phyloP scores from a whole-genome alignment of 2,888 invertebrate species.

The Embidobia sp. region DNA sequence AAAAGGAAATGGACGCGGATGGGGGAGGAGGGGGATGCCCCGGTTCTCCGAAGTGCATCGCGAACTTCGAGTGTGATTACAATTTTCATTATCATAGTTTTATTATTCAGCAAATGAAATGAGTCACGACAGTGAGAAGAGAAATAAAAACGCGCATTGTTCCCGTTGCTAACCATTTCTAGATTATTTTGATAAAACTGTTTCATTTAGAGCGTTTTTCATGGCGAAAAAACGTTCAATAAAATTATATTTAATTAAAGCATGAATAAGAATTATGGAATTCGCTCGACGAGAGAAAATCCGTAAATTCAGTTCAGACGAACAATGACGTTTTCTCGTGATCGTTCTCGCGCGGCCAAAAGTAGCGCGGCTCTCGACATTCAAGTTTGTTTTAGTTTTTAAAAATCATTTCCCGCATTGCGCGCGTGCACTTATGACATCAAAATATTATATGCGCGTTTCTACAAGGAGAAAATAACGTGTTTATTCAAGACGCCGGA shows the following conservation, averaged over 20 bases:
- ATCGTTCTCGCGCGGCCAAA: constrained; percentile 58
- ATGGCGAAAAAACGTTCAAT: constrained; percentile 55
- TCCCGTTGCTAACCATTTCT: constrained; percentile 59
- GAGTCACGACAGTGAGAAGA: constrained; percentile 65
- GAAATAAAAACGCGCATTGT: constrained; percentile 64
- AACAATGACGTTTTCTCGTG: constrained; percentile 65
- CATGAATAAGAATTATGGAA: constrained; percentile 54
- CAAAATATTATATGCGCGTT: constrained; percentile 4
- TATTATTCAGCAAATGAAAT: constrained; percentile 66
- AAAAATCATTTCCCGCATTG: constrained; percentile 46
- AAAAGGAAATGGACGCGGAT: constrained; percentile 17
- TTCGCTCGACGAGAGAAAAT: constrained; percentile 54
- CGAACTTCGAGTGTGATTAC: constrained; percentile 59
- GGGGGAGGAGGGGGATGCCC: constrained; percentile 12
- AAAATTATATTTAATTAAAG: constrained; percentile 65
- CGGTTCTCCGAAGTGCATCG: constrained; percentile 53
- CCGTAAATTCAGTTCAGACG: constrained; percentile 55
- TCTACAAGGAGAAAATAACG: constrained; percentile 2
- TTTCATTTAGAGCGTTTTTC: constrained; percentile 60
- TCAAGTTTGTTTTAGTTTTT: constrained; percentile 56
- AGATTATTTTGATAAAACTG: constrained; percentile 65
- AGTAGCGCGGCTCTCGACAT: constrained; percentile 55
- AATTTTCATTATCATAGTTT: constrained; percentile 66
- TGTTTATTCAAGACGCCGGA: no score
- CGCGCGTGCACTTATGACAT: constrained; percentile 15